phyloP scores from a whole-genome alignment of 2,888 invertebrate species.

The Cataglyphis cursor region DNA sequence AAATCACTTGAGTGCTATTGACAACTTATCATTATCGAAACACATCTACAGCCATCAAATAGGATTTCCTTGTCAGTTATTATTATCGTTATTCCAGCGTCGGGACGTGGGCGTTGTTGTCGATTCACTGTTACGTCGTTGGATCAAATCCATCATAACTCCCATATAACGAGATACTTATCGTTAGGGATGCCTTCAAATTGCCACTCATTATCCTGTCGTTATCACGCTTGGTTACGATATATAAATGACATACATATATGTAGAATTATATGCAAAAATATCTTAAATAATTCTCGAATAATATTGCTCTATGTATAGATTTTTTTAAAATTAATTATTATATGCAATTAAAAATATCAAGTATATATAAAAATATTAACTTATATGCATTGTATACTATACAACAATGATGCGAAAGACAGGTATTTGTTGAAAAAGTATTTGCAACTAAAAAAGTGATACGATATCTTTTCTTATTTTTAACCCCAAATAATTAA shows the following conservation, averaged over 20 bases:
- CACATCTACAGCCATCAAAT: slow-evolving; percentile 21
- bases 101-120: slow-evolving; percentile 49
- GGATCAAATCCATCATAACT: slow-evolving; percentile 81
- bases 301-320: slow-evolving; percentile 38
- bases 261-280: slow-evolving; percentile 58
- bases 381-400: neutral
- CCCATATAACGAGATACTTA: slow-evolving; percentile 82
- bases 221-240: slow-evolving; percentile 72
- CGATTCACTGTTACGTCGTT: slow-evolving; percentile 60
- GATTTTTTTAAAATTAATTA: neutral
- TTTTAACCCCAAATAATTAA: neutral
- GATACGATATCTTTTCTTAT: neutral
- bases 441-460: neutral
- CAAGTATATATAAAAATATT: neutral
- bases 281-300: slow-evolving; percentile 83
- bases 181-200: slow-evolving; percentile 81
- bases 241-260: slow-evolving; percentile 52
- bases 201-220: slow-evolving; percentile 78
- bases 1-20: slow-evolving; percentile 32
- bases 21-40: slow-evolving; percentile 45
- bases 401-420: neutral
- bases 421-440: neutral
- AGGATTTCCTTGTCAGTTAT: slow-evolving; percentile 59
- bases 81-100: slow-evolving; percentile 67
- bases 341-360: neutral